Conservation (phyloP, 2,113 vertebrate species). For the Galeopterus variegatus region DNA sequence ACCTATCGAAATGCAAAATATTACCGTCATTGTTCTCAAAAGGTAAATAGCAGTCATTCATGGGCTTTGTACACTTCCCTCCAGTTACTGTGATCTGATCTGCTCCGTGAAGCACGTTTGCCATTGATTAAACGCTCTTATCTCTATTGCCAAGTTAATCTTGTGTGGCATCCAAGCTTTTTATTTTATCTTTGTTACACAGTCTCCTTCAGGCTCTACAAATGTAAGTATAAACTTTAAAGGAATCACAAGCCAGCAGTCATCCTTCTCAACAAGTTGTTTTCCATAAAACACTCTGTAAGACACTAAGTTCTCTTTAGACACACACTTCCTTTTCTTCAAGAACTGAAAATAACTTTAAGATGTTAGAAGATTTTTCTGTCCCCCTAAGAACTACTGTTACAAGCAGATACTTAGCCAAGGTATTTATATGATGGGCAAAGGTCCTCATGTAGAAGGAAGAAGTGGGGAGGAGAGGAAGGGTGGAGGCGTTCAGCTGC, state of each 20-base stretch:
- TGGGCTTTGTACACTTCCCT: constrained; percentile 62
- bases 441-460: not conserved
- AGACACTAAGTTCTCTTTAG: not conserved
- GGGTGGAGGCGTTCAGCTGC: fast-evolving
- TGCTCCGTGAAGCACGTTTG: constrained; percentile 53
- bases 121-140: constrained; percentile 83
- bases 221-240: constrained; percentile 75
- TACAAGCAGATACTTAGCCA: not conserved
- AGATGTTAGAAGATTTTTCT: not conserved
- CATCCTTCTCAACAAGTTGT: constrained; percentile 30
- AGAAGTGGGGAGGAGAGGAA: fast-evolving
- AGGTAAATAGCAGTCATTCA: constrained; percentile 70
- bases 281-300: constrained; percentile 31
- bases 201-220: constrained; percentile 72
- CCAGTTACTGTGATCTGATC: constrained; percentile 74
- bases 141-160: constrained; percentile 77
- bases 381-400: not conserved
- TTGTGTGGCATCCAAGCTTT: constrained; percentile 74
- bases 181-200: constrained; percentile 81
- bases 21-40: constrained; percentile 75
- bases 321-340: not conserved
- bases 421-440: not conserved
- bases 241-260: constrained; percentile 56
- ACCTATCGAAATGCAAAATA: constrained; percentile 76
- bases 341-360: not conserved